Evolutionary conservation across 2,888 invertebrate genomes (phyloP).

Genomic region (Cheilosia impressa): DNA sequence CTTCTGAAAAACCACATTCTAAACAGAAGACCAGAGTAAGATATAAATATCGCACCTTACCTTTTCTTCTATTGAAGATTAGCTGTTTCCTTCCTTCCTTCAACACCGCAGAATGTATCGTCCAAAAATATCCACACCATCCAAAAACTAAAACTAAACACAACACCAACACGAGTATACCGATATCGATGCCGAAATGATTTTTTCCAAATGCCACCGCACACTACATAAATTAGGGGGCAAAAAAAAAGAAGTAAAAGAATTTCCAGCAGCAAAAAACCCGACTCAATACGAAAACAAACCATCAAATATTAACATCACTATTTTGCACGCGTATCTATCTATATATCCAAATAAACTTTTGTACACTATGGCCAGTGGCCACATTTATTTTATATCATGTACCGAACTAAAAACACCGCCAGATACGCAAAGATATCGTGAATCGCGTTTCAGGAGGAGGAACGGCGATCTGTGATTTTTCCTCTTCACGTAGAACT

Average conservation of each 20-base stretch:
- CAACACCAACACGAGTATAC: slow-evolving; percentile 21
- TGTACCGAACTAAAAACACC: slow-evolving; percentile 40
- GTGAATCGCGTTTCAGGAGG: slow-evolving; percentile 6
- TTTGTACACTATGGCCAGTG: slow-evolving; percentile 22
- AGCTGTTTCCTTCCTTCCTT: slow-evolving; percentile 34
- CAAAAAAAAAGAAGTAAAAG: neutral
- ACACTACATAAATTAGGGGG: slow-evolving; percentile 35
- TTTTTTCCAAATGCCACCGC: slow-evolving; percentile 44
- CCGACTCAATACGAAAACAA: slow-evolving; percentile 28
- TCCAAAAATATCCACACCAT: slow-evolving; percentile 66
- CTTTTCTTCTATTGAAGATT: slow-evolving; percentile 12
- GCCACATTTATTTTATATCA: slow-evolving; percentile 38
- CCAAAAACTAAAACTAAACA: slow-evolving; percentile 48
- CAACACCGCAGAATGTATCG: slow-evolving; percentile 50
- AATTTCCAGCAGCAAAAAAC: slow-evolving; percentile 14
- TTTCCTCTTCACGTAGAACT: slow-evolving; percentile 41
- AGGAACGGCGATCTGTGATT: slow-evolving; percentile 36
- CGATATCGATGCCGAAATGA: neutral
- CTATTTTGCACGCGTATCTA: slow-evolving; percentile 48
- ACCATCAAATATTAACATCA: slow-evolving; percentile 44
- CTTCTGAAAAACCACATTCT: slow-evolving; percentile 26
- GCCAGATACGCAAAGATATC: slow-evolving; percentile 29
- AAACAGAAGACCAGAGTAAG: neutral
- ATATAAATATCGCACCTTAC: slow-evolving; percentile 17
- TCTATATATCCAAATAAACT: slow-evolving; percentile 8